These are phyloP conservation scores for Siderastrea radians DNA, from an alignment of 92 coral and sea anemone species.

Conservation along the genomic window DNA sequence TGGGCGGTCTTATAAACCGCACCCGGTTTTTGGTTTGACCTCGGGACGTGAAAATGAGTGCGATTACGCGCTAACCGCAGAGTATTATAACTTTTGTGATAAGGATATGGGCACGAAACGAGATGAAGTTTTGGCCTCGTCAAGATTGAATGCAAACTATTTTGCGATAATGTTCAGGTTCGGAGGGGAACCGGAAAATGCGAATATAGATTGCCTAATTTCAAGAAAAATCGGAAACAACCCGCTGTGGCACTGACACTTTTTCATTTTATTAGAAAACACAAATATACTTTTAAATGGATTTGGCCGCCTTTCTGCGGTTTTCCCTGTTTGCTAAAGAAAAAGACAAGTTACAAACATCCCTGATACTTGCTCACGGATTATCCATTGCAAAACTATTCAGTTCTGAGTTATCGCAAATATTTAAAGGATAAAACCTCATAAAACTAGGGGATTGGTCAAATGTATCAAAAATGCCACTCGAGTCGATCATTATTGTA, in stretches of 20 bases:
- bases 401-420: constrained; percentile 1
- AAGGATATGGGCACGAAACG: constrained; percentile 11
- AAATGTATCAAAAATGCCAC: constrained; percentile 1
- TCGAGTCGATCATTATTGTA: not conserved
- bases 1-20: constrained; percentile 39
- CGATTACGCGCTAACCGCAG: constrained; percentile 26
- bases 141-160: constrained; percentile 26
- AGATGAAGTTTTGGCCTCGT: not conserved
- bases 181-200: constrained; percentile 23
- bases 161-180: constrained; percentile 15
- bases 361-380: not conserved
- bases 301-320: not conserved
- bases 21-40: constrained; percentile 16
- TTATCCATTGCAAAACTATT: not conserved
- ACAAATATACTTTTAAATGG: too few species aligned
- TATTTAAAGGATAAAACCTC: constrained; percentile 28
- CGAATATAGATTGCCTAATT: constrained; percentile 45
- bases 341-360: constrained; percentile 10
- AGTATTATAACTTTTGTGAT: constrained; percentile 1
- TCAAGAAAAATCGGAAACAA: not conserved
- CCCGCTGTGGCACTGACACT: constrained; percentile 27
- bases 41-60: constrained; percentile 26
- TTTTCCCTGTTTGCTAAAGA: not conserved
- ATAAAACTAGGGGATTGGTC: not conserved
- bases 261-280: not conserved